Percentiles rank a stretch among this genome's conserved stretches.
Conservation (phyloP, 2,888 invertebrate species). For the Heliconius aoede region DNA sequence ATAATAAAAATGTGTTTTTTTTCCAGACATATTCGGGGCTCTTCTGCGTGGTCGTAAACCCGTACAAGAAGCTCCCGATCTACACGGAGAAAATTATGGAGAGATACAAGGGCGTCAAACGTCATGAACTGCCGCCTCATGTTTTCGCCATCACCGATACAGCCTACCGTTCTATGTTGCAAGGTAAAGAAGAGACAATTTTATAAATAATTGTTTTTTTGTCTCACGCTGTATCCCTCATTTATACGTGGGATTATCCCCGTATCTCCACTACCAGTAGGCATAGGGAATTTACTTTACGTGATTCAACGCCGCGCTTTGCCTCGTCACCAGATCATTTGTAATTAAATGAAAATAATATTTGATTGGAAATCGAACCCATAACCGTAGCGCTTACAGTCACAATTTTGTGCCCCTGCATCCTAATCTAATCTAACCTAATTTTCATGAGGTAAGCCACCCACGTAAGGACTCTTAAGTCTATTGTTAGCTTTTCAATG, state of each 20-base stretch:
- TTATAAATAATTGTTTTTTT: not conserved
- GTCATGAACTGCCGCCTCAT: conserved; percentile 99
- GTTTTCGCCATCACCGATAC: conserved; percentile 99
- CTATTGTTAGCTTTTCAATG: conserved; percentile 20
- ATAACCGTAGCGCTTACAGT: too few species aligned
- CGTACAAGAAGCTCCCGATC: conserved; percentile 99
- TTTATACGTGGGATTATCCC: not conserved
- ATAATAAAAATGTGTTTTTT: conserved; percentile 42
- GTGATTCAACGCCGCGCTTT: too few species aligned
- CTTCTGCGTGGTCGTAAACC: conserved; percentile 99
- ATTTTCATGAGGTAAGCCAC: conserved; percentile 28
- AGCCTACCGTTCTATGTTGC: conserved; percentile 99
- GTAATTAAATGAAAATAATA: too few species aligned
- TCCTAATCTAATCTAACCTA: not conserved
- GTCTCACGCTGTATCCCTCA: not conserved
- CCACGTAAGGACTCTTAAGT: not conserved
- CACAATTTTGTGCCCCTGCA: too few species aligned
- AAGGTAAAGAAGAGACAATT: conserved; percentile 87
- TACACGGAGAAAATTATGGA: conserved; percentile 99
- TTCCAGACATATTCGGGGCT: conserved; percentile 99
- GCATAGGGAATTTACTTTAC: too few species aligned
- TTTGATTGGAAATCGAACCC: too few species aligned
- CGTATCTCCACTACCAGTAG: too few species aligned
- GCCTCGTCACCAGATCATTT: too few species aligned
- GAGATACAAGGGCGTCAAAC: conserved; percentile 99